Percentiles rank a stretch among this genome's conserved stretches.
phyloP scores from a whole-genome alignment of 2,797 vertebrate species.

The Thaleichthys pacificus region DNA sequence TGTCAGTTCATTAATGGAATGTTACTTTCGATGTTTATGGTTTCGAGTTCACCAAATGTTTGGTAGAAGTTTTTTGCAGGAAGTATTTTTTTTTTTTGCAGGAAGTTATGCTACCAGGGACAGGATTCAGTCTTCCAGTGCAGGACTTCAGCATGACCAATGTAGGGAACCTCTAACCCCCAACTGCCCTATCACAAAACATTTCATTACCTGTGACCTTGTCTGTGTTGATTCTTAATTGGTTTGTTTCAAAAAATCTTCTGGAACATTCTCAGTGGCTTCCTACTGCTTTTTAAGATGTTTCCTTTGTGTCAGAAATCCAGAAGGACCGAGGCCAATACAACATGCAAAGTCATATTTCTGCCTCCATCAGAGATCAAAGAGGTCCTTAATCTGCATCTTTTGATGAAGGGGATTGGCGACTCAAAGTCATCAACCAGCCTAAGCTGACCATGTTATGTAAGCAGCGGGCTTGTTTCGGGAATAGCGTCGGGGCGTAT shows the following conservation, averaged over 20 bases:
- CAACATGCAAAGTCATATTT: too few species aligned
- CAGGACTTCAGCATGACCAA: too few species aligned
- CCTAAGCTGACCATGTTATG: neutral
- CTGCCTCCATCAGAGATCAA: neutral
- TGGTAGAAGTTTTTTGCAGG: too few species aligned
- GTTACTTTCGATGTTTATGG: slow-evolving; percentile 89
- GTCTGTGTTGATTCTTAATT: neutral
- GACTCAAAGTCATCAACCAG: neutral
- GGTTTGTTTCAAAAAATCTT: neutral
- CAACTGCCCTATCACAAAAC: slow-evolving; percentile 38
- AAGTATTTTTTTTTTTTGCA: too few species aligned
- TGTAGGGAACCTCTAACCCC: neutral
- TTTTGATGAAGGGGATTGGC: slow-evolving; percentile 1
- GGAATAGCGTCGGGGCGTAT: too few species aligned
- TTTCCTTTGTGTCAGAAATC: too few species aligned
- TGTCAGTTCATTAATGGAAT: slow-evolving; percentile 93
- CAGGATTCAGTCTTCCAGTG: too few species aligned
- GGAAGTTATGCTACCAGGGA: too few species aligned
- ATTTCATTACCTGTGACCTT: slow-evolving; percentile 60
- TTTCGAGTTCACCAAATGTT: slow-evolving; percentile 80
- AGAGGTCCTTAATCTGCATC: neutral
- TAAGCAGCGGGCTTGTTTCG: neutral
- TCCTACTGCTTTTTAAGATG: neutral
- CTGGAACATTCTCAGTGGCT: neutral
- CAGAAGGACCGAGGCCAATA: too few species aligned